Base-by-base conservation (phyloP, 2,113 vertebrate species). In the Piprites chloris region DNA sequence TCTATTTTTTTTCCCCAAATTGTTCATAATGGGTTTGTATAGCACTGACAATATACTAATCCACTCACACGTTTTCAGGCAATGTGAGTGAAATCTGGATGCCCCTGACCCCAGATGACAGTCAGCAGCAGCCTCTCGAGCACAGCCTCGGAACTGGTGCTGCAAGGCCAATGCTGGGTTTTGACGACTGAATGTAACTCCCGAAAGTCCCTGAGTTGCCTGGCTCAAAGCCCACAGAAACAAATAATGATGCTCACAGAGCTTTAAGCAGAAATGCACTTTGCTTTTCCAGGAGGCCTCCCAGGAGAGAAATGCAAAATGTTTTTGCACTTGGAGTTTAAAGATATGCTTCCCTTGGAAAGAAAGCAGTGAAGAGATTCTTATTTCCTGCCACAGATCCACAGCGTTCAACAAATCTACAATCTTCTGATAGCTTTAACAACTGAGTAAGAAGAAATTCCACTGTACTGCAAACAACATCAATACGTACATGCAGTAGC, bases 61-160 rank as follows among this genome's bases (percentile, higher is more conserved):
- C 12, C 41, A 44, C 42, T 86, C 49, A 42, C 1, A 66, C 3
- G 3, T 56, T 87, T 89, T 59, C 79, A 85, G 47, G n/a, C 33
- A 89, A 27, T 1, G 19, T 30, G 23, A 39, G 6, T 0, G 1
- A 75, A 69, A 56, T 28, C 46, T 49, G 53, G 6, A 44, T 63
- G 44, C 5, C 30, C 65, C 30, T 21, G 42, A 14, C 18, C 53
- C n/a, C n/a, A 50, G 24, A 22, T 56, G 39, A 53, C 5, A 24
- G 46, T 9, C 7, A 2, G 20, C 33, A 81, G 46, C 68, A 84
- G 15, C n/a, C 32, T 71, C 37, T 59, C 23, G 50, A 71, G 26
- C 47, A 30, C 0, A 0, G 49, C 59, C 33, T 44, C 4, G 3
- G 16, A 56, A 10, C 10, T 1, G 0, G 9, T 27, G 73, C 63